Evolutionary conservation across 2,888 invertebrate species (phyloP).

Genomic region (Microplitis deprimator): DNA sequence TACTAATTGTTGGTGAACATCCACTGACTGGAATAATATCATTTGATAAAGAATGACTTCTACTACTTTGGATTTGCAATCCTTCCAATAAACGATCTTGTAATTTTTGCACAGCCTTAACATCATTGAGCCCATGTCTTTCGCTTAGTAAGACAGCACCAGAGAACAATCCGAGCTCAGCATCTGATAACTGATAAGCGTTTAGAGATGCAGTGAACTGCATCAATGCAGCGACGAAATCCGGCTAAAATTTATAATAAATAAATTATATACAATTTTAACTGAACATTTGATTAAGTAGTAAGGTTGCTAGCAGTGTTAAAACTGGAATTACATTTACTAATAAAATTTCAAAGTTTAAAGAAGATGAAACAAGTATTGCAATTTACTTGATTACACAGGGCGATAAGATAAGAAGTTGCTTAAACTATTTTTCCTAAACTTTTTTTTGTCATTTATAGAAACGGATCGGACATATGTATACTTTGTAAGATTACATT

Average conservation of each 20-base stretch:
- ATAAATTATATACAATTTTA: constrained; percentile 18
- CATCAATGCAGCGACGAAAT: constrained; percentile 87
- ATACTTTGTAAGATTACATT: too few relatives aligned
- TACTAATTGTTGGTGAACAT: constrained; percentile 69
- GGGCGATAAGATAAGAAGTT: too few relatives aligned
- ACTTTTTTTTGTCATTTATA: too few relatives aligned
- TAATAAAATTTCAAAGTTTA: too few relatives aligned
- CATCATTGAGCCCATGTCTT: constrained; percentile 85
- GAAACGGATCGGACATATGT: too few relatives aligned
- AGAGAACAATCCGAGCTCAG: constrained; percentile 91
- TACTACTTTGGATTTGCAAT: constrained; percentile 80
- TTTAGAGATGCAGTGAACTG: constrained; percentile 85
- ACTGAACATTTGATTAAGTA: too few relatives aligned
- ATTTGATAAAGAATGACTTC: constrained; percentile 71
- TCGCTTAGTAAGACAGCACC: constrained; percentile 88
- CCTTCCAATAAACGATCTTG: constrained; percentile 90
- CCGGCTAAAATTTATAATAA: constrained; percentile 75
- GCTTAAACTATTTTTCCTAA: too few relatives aligned
- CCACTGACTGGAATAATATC: constrained; percentile 62
- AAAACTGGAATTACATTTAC: too few relatives aligned
- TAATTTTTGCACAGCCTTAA: constrained; percentile 83
- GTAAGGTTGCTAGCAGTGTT: too few relatives aligned
- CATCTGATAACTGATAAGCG: constrained; percentile 85
- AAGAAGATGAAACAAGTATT: too few relatives aligned
- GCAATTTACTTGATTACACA: too few relatives aligned